Evolutionary conservation across 2,113 vertebrate genomes (phyloP), one percentile per base, ranked within the genome.

Genomic region (Promerops cafer): DNA sequence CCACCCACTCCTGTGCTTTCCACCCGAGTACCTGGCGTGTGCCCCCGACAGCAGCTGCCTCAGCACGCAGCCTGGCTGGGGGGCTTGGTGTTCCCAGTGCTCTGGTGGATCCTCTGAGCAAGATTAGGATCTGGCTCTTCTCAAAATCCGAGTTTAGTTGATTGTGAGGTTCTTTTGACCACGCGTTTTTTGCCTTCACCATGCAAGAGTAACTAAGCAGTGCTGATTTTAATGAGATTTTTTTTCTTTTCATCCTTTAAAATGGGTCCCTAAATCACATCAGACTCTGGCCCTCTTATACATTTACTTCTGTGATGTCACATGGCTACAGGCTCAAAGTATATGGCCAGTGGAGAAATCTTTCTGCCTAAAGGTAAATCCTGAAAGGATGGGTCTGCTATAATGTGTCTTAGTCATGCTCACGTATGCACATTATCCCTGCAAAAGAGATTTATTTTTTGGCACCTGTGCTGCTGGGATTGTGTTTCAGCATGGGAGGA

Each of bases 11-110:
- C 27, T 8, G 4, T 9, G 20, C 45, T 27, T 65, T 11, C 59
- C 30, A 7, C 39, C 31, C 1, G 2, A 22, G 60, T 1, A 3
- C 13, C 80, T 47, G n/a, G 28, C 0, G 0, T 6, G 28, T 35
- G 30, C 10, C 59, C 39, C 45, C 5, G 0, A 3, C 4, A 13
- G 49, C 54, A 17, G 26, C 31, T 30, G 60, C 30, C 59, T 68
- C 31, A 0, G 0, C 63, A 10, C 0, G 0, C 20, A 4, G 45
- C 20, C 9, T 1, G 1, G 5, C 33, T 11, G 3, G 8, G 13
- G 10, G 16, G 15, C 13, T 6, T 8, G 35, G 3, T 54, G 39
- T 11, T 27, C 20, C 82, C 49, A 10, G 17, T 0, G 37, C 52
- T 39, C 63, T 37, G 0, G 0, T 18, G 72, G 31, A 33, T 21